Conservation (phyloP, 2,113 vertebrate genomes). For the Todiramphus saurophagus region DNA sequence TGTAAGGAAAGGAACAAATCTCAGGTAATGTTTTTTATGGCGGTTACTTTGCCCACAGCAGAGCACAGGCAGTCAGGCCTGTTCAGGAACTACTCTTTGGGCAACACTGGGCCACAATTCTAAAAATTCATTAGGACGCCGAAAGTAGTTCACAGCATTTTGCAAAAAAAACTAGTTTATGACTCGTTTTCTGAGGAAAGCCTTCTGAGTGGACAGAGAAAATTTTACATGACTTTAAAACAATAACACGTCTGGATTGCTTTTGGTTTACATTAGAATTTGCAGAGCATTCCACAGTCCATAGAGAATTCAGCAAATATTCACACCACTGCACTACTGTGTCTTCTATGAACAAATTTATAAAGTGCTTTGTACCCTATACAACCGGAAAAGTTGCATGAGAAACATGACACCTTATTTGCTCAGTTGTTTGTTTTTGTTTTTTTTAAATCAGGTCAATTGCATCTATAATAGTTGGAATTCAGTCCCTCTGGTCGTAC, state of each 20-base stretch:
- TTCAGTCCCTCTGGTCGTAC: background rate
- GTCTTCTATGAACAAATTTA: background rate
- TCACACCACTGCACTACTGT: accelerated
- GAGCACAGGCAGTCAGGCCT: background rate
- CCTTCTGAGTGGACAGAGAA: background rate
- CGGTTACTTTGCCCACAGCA: background rate
- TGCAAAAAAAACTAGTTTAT: background rate
- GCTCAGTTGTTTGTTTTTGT: background rate
- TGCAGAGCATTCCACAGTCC: background rate
- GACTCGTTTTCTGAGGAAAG: background rate
- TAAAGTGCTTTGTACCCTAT: background rate
- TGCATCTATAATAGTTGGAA: background rate
- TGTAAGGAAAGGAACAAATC: background rate
- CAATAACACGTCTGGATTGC: background rate
- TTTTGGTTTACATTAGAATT: background rate
- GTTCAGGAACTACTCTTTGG: background rate
- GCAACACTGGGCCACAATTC: background rate
- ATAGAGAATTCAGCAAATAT: background rate
- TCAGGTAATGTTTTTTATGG: background rate
- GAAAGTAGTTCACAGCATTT: background rate
- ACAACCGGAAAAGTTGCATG: background rate
- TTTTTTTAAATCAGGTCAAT: background rate
- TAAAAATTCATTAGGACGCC: background rate
- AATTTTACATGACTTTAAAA: background rate
- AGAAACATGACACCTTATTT: background rate